Conservation (phyloP, 1,140 invertebrate genomes). For the Dinoponera quadriceps region DNA sequence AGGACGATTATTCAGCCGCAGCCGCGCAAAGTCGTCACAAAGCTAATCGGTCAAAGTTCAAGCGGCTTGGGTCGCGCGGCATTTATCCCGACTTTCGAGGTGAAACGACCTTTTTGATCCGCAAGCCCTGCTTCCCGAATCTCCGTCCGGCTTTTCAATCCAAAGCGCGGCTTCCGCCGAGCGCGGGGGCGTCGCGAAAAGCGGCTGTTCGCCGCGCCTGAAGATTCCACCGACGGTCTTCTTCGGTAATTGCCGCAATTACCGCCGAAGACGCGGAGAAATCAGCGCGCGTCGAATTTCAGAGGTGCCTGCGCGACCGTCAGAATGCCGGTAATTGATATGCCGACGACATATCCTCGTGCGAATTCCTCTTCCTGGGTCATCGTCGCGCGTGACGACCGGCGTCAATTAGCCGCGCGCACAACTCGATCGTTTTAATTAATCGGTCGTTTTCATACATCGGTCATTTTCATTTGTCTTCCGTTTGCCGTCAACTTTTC, state of each 20-base stretch:
- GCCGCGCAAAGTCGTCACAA: constrained; percentile 3
- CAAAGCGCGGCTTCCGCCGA: constrained; percentile 19
- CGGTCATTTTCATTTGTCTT: too few species aligned
- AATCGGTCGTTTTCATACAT: too few species aligned
- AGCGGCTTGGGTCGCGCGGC: not conserved
- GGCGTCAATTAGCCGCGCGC: not conserved
- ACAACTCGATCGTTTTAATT: not conserved
- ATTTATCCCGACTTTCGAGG: constrained; percentile 37
- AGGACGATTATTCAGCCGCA: constrained; percentile 11
- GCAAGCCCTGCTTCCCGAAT: constrained; percentile 1
- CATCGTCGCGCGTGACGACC: not conserved
- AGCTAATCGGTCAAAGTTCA: constrained; percentile 58
- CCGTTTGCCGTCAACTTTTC: too few species aligned
- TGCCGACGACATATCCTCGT: not conserved
- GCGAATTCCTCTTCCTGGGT: not conserved
- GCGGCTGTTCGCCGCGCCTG: not conserved
- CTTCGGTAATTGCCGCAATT: constrained; percentile 44
- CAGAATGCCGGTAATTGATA: constrained; percentile 29
- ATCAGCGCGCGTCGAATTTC: constrained; percentile 28
- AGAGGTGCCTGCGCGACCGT: constrained; percentile 12
- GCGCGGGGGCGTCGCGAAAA: constrained; percentile 13
- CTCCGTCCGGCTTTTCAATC: constrained; percentile 13
- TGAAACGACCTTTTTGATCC: constrained; percentile 44
- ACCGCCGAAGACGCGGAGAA: constrained; percentile 21
- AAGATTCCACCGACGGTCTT: not conserved